phyloP scores from a whole-genome alignment of 2,888 invertebrate genomes.

The Marronus borbonicus region DNA sequence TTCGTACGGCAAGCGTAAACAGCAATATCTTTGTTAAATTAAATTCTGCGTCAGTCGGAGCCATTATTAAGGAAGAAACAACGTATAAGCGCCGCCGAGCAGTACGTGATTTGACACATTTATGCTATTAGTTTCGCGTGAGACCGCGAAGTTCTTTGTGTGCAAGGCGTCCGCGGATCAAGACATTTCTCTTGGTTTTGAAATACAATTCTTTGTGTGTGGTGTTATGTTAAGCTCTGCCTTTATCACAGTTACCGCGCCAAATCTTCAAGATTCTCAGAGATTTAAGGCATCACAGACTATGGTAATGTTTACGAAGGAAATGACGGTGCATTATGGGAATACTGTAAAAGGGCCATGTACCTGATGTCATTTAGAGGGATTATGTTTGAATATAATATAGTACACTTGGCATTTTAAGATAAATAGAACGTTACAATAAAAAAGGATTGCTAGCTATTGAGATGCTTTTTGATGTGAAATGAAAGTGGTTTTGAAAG shows the following conservation, averaged over 20 bases:
- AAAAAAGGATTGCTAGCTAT: too few species aligned
- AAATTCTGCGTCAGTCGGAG: conserved; percentile 11
- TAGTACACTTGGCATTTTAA: not conserved
- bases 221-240: conserved; percentile 48
- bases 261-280: conserved; percentile 46
- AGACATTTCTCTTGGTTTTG: conserved; percentile 47
- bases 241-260: conserved; percentile 47
- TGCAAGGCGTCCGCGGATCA: conserved; percentile 43
- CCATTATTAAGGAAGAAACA: conserved; percentile 28
- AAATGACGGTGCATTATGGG: not conserved
- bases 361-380: not conserved
- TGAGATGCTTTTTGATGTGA: too few species aligned
- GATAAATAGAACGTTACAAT: too few species aligned
- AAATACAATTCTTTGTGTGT: conserved; percentile 49
- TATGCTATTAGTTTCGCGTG: conserved; percentile 47
- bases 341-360: not conserved
- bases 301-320: conserved; percentile 15
- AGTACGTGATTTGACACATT: conserved; percentile 48
- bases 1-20: not conserved
- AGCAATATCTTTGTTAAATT: conserved; percentile 28
- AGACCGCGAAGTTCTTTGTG: conserved; percentile 47
- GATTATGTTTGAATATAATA: not conserved
- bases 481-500: too few species aligned
- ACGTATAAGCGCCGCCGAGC: conserved; percentile 17
- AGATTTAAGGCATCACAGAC: conserved; percentile 21